Percentiles rank a stretch among this genome's conserved stretches.
phyloP scores from a whole-genome alignment of 2,797 vertebrate species.

The Aulostomus chinensis region DNA sequence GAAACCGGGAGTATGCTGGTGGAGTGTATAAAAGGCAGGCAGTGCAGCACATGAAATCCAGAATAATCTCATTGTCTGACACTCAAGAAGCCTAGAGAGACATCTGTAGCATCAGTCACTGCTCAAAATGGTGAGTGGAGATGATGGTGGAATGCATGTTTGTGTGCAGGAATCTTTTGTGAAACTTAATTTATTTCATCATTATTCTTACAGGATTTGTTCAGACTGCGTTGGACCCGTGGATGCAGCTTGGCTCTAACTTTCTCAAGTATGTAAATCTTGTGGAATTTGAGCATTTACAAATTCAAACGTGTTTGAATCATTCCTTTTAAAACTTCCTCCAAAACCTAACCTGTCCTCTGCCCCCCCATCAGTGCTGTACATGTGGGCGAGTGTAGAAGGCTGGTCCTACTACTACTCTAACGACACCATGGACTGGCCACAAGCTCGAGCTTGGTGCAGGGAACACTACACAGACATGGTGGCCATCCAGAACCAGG shows the following conservation, averaged over 20 bases:
- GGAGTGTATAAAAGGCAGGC: constrained; percentile 45
- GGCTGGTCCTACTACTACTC: constrained; percentile 81
- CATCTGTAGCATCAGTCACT: background rate
- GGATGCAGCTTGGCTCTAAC: constrained; percentile 43
- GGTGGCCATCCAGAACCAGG: constrained; percentile 85
- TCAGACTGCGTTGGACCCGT: constrained; percentile 17
- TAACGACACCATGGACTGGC: constrained; percentile 68
- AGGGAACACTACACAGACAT: constrained; percentile 72
- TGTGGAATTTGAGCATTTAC: background rate
- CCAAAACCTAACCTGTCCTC: constrained; percentile 11
- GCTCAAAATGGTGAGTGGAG: constrained; percentile 67
- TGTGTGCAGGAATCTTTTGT: background rate
- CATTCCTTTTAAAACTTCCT: background rate
- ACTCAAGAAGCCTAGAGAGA: constrained; percentile 1
- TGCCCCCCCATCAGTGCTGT: constrained; percentile 61
- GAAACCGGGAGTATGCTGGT: constrained; percentile 25
- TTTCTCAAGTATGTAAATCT: constrained; percentile 63
- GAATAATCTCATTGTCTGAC: constrained; percentile 14
- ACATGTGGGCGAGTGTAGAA: constrained; percentile 55
- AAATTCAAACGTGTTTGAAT: background rate
- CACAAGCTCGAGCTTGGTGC: constrained; percentile 68
- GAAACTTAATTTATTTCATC: background rate
- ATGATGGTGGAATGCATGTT: background rate
- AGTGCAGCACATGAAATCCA: constrained; percentile 7
- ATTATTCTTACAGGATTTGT: constrained; percentile 43